phyloP scores from a whole-genome alignment of 2,797 vertebrate genomes.

The Paratrypauchen microcephalus region DNA sequence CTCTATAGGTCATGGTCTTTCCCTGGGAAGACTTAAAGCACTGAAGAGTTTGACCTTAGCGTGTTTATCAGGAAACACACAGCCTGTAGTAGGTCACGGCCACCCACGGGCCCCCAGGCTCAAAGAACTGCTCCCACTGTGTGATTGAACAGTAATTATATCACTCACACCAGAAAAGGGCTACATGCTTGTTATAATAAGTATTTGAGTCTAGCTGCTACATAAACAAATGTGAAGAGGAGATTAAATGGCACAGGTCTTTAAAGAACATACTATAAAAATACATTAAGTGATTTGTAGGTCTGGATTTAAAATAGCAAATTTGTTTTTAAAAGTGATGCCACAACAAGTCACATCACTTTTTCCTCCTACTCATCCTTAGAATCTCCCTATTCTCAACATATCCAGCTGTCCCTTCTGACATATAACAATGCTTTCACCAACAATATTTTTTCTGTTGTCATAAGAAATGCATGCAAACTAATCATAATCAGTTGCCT shows the following conservation, averaged over 20 bases:
- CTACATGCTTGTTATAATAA: not conserved
- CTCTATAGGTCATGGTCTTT: conserved; percentile 12
- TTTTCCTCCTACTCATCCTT: not conserved
- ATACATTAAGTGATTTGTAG: not conserved
- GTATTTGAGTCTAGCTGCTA: not conserved
- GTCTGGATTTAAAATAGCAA: not conserved
- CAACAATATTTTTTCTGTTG: not conserved
- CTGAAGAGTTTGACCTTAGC: conserved; percentile 46
- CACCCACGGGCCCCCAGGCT: conserved; percentile 18
- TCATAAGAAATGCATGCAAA: too few species aligned
- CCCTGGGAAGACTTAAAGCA: conserved; percentile 30
- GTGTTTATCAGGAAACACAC: conserved; percentile 26
- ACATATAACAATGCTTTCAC: not conserved
- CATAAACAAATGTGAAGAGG: not conserved
- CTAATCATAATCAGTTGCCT: too few species aligned
- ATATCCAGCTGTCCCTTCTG: not conserved
- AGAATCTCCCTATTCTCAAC: not conserved
- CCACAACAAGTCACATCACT: not conserved
- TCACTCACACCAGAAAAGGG: conserved; percentile 16
- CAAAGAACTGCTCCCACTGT: conserved; percentile 4
- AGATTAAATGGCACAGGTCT: not conserved
- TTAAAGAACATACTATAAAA: too few species aligned
- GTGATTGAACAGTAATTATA: conserved; percentile 17
- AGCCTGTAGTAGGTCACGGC: conserved; percentile 23
- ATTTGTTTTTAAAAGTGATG: too few species aligned